Conservation (phyloP, 2,797 vertebrate species). For the Galago senegalensis region DNA sequence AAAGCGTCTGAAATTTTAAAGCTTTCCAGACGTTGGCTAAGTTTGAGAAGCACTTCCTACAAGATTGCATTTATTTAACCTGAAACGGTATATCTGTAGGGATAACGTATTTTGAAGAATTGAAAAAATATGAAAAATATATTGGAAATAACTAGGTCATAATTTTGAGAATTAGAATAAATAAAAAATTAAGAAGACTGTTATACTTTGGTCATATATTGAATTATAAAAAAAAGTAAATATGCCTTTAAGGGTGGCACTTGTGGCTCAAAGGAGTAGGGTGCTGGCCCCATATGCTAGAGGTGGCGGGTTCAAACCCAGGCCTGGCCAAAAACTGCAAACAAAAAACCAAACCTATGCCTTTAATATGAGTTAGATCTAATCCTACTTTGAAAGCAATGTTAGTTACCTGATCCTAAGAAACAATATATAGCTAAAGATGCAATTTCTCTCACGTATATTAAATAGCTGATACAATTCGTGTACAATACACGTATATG, state of each 20-base stretch:
- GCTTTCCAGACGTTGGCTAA: conserved; percentile 24
- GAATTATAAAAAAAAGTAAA: conserved; percentile 14
- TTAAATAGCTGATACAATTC: too few species aligned
- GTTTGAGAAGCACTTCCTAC: conserved; percentile 1
- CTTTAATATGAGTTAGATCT: background rate
- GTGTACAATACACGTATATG: too few species aligned
- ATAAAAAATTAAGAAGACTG: background rate
- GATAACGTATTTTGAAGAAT: conserved; percentile 40
- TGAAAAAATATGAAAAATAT: conserved; percentile 25
- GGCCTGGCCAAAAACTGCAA: too few species aligned
- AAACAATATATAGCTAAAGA: background rate
- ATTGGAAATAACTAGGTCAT: background rate
- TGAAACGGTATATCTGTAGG: background rate
- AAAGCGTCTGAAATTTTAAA: background rate
- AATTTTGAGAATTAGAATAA: conserved; percentile 40
- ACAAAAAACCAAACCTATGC: background rate
- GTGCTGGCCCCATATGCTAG: too few species aligned
- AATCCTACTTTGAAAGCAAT: conserved; percentile 35
- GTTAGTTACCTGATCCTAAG: background rate
- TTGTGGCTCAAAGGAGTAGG: too few species aligned
- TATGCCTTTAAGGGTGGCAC: too few species aligned
- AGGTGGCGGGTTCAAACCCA: too few species aligned
- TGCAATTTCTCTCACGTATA: too few species aligned
- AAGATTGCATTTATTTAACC: background rate
- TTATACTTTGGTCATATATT: background rate